Base-by-base conservation (phyloP, 2,888 invertebrate genomes). In the Gryllus longicercus region DNA sequence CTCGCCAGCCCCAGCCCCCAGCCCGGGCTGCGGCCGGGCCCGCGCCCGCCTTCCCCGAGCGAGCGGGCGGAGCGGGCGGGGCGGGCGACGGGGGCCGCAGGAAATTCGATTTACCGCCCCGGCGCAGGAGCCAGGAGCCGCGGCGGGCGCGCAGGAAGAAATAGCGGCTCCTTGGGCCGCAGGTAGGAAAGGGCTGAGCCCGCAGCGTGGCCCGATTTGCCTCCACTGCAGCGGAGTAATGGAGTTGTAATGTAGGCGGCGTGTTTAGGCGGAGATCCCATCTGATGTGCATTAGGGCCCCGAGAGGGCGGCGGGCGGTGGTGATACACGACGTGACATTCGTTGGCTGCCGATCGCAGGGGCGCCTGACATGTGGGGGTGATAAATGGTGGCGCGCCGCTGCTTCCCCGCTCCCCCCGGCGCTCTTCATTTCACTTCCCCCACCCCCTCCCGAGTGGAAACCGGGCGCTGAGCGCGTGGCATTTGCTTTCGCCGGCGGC, bases 301-400 rank as follows among this genome's bases (percentile, higher is more conserved):
- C n/a, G 63, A 38, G 14, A 8, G 11, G 14, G 63, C 63, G 38
- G 63, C 63, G n/a, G n/a, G 63, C 16, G 63, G 14, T 63, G 63
- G 63, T 63, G 63, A 63, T 63, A 63, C 63, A 63, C 63, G 63
- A 63, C 63, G 63, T 63, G 63, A 63, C 63, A 63, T 63, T 63
- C 63, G 63, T 63, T 63, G 63, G 63, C 63, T 63, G 63, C 63
- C 63, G 63, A 63, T 63, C 63, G 63, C n/a, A 16, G 16, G n/a
- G 63, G n/a, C 63, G n/a, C 12, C 63, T 63, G 63, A 63, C 63
- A 63, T 63, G 63, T 63, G 63, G 14, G 63, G 63, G 63, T 63
- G 63, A 63, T 63, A 63, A 63, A 63, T 63, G 63, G 63, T 63
- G 16, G 63, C n/a, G 63, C 63, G 63, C n/a, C 63, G 63, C 63